Evolutionary conservation across 1,140 invertebrate genomes (phyloP), one percentile per base, ranked within the genome.

Genomic region (Brachionus paranguensis): DNA sequence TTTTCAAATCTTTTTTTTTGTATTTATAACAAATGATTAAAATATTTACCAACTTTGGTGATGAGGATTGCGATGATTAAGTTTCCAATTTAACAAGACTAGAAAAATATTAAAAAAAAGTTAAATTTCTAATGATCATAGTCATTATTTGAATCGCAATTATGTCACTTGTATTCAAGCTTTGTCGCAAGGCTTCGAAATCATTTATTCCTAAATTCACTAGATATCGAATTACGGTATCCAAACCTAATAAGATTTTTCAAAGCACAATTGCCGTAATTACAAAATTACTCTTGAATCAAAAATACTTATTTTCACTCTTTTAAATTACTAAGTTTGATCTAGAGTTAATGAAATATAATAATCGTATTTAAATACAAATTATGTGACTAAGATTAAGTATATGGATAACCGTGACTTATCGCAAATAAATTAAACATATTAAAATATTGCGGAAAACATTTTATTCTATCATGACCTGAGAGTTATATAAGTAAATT

Each of bases 81-180:
- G 47, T 76, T 76, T 76, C 72, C 43, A 76, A 50, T 37, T 76
- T 20, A 43, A 74, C n/a, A 74, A 74, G 20, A 45, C 53, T 60
- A 60, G n/a, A 60, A 60, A 60, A 60, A 60, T 60, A 60, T 60
- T 60, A 45, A 74, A 43, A 72, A 74, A 74, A 45, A 43, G 41
- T 43, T 43, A 74, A 74, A 43, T 76, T 76, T 76, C 47, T 76
- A 76, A 76, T 37, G 72, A 76, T 76, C 43, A 50, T 76, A 50
- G 20, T 76, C 72, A 50, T 76, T 76, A 76, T 27, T 76, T 24
- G 10, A 24, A 14, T 76, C 14, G 10, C 24, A 41, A 72, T 72
- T 43, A 72, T 72, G 41, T 72, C 68, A 72, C 68, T 43, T 20
- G 41, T 68, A 41, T 12, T 14, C 10, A 17, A 14, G 33, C 27